Base-by-base conservation (phyloP, 1,140 invertebrate genomes). In the Drosophila lowei region DNA sequence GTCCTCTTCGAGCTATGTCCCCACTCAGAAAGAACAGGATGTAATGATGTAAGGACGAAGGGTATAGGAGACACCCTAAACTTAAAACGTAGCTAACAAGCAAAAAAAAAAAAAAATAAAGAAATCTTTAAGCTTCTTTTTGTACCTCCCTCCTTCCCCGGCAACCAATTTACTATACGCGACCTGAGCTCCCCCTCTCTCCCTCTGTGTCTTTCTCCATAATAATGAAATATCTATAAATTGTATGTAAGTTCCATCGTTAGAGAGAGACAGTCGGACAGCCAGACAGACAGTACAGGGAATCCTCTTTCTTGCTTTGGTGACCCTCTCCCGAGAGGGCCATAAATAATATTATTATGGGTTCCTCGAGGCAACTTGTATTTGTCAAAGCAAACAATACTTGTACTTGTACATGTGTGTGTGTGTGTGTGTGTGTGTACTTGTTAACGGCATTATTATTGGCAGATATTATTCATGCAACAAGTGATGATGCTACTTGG, bases 331-430 rank as follows among this genome's bases (percentile, higher is more conserved):
- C 61, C 18, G 46, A 18, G 43, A 55, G 66, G 53, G 70, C 61
- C 72, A 86, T 86, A 88, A 86, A 89, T 86, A 89, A 86, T 86
- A 83, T 83, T 83, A 89, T 88, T 86, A 81, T 86, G 83, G 66
- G 34, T 38, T 34, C 34, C 67, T 72, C 70, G 71, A 60, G 86
- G 80, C 71, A 83, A 83, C 74, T 83, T 67, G 70, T 83, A 80
- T 86, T 85, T 88, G 81, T 88, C 83, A 85, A 74, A 66, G 73
- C 78, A 88, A 86, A 88, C 77, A 81, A 66, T 67, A 58, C 61
- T 1, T 52, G 47, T 18, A 41, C 72, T 30, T 38, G 64, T 16
- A 44, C 42, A 43, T 57, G 34, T 61, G 64, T 56, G 30, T 59
- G 54, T 67, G 53, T 73, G 59, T 60, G 38, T 64, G 41, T 47